These are phyloP conservation scores for Xiphophorus birchmanni DNA, from an alignment of 2,797 vertebrate genomes.

Conservation along the genomic window DNA sequence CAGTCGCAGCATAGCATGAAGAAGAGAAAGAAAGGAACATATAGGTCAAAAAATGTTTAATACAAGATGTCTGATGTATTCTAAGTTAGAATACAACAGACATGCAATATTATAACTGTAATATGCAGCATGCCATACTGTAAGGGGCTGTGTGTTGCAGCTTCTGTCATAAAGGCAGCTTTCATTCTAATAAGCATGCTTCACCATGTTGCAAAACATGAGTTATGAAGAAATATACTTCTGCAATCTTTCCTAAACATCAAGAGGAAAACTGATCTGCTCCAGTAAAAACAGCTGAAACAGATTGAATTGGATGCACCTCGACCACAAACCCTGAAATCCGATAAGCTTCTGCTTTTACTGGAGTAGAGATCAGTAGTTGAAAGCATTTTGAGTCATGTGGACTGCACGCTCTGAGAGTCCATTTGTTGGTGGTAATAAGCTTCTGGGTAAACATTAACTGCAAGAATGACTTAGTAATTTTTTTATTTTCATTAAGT, in stretches of 20 bases:
- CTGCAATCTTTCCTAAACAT: conserved; percentile 28
- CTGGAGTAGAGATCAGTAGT: conserved; percentile 37
- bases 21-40: not conserved
- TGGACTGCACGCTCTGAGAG: not conserved
- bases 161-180: not conserved
- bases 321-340: conserved; percentile 38
- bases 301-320: conserved; percentile 45
- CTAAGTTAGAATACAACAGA: not conserved
- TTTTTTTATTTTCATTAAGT: not conserved
- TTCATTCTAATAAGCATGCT: not conserved
- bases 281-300: conserved; percentile 33
- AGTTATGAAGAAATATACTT: conserved; percentile 33
- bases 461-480: not conserved
- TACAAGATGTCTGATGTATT: not conserved
- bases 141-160: not conserved
- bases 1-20: not conserved
- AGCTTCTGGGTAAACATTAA: not conserved
- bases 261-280: conserved; percentile 13
- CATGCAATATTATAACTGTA: not conserved
- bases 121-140: not conserved
- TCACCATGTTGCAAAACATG: not conserved
- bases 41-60: not conserved
- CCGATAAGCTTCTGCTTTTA: conserved; percentile 34
- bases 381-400: conserved; percentile 47
- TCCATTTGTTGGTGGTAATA: conserved; percentile 6